phyloP scores from a whole-genome alignment of 2,888 invertebrate genomes.

The Agrenia bidenticulata region DNA sequence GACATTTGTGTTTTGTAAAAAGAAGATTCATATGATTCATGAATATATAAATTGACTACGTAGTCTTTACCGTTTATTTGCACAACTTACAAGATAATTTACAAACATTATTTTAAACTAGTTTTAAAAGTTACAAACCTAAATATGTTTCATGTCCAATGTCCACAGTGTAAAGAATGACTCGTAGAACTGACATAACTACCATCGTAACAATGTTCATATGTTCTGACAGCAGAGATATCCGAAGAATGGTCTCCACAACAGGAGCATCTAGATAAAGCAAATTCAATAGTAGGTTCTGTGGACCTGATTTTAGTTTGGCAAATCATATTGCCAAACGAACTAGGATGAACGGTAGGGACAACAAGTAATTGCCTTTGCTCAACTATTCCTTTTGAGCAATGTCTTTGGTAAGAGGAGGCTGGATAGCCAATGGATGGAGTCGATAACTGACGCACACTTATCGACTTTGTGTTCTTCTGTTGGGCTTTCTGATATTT shows the following conservation, averaged over 20 bases:
- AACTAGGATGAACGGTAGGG: constrained; percentile 31
- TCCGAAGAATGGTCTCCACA: constrained; percentile 43
- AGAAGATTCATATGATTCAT: too few relatives aligned
- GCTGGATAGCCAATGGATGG: constrained; percentile 43
- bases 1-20: too few relatives aligned
- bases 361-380: constrained; percentile 30
- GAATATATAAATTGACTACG: too few relatives aligned
- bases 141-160: constrained; percentile 51
- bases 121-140: background rate
- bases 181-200: constrained; percentile 46
- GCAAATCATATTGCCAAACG: constrained; percentile 34
- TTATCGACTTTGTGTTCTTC: constrained; percentile 43
- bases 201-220: constrained; percentile 48
- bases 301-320: constrained; percentile 30
- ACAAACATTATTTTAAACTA: constrained; percentile 25
- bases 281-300: constrained; percentile 46
- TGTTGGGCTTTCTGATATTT: constrained; percentile 43
- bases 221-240: constrained; percentile 41
- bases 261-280: constrained; percentile 50
- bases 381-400: constrained; percentile 19
- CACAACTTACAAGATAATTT: constrained; percentile 49
- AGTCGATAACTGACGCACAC: constrained; percentile 40
- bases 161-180: constrained; percentile 50
- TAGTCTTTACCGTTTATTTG: too few relatives aligned
- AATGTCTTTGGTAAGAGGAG: constrained; percentile 29